Percentiles rank a stretch among this genome's conserved stretches.
Conservation (phyloP, 2,113 vertebrate genomes). For the Campylomormyrus tamandua region DNA sequence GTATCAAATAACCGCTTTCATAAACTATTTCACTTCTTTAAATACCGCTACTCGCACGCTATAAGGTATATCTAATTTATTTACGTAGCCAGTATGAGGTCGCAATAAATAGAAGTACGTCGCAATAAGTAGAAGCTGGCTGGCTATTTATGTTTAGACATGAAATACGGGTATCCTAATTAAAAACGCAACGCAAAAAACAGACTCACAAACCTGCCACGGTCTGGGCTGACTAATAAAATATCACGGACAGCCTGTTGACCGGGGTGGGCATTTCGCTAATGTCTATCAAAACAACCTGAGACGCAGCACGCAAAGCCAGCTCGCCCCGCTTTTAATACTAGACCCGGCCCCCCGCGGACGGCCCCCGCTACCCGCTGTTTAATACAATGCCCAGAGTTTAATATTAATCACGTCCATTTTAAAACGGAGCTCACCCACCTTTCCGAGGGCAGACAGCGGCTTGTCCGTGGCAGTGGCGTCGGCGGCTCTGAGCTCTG, state of each 20-base stretch:
- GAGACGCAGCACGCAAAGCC: background rate
- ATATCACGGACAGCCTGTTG: background rate
- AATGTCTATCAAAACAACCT: background rate
- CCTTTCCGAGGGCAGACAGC: background rate
- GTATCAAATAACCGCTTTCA: background rate
- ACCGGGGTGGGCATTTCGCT: background rate
- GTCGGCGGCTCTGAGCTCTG: background rate
- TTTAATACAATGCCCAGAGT: background rate
- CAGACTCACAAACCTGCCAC: background rate
- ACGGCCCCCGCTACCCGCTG: background rate
- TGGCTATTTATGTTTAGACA: background rate
- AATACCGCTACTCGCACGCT: background rate
- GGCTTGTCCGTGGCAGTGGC: background rate
- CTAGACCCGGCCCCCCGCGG: too few relatives aligned
- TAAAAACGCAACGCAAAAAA: background rate
- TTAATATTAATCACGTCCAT: constrained; percentile 15
- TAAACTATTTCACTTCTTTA: background rate
- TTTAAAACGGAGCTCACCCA: background rate
- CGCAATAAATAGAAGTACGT: background rate
- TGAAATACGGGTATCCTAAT: background rate
- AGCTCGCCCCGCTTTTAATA: background rate
- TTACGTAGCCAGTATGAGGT: background rate
- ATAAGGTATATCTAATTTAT: background rate
- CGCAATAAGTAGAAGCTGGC: background rate
- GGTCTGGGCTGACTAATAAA: background rate